These are phyloP conservation scores for Smutsia gigantea DNA, from an alignment of 2,797 vertebrate species.

Conservation along the genomic window DNA sequence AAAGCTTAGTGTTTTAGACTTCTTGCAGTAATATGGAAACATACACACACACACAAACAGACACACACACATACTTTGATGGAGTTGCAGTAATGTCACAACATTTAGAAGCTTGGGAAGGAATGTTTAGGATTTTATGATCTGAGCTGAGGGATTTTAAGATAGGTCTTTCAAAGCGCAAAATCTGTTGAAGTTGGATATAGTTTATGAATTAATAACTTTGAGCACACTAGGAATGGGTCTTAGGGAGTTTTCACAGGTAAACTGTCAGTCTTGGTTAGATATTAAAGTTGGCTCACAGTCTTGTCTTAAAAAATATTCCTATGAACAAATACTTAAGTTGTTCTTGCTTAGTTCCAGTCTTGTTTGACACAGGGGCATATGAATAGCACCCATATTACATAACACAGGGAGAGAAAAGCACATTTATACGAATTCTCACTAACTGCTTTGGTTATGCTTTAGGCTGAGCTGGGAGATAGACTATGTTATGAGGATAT, in stretches of 20 bases:
- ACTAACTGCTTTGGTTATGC: not conserved
- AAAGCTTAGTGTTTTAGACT: not conserved
- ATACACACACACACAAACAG: not conserved
- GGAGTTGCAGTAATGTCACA: not conserved
- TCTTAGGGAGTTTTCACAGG: not conserved
- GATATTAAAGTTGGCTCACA: not conserved
- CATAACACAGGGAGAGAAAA: not conserved
- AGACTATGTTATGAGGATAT: not conserved
- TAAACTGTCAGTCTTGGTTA: not conserved
- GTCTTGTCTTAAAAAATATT: not conserved
- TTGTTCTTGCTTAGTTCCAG: not conserved
- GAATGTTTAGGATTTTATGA: not conserved
- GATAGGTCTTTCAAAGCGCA: not conserved
- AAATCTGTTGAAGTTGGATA: not conserved
- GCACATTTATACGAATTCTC: not conserved
- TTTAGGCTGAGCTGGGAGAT: not conserved
- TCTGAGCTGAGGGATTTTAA: not conserved
- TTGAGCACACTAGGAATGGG: not conserved
- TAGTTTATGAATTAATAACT: not conserved
- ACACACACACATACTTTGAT: not conserved
- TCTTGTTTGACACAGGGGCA: accelerated
- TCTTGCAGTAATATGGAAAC: not conserved
- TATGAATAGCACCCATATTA: not conserved
- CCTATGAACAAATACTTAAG: not conserved
- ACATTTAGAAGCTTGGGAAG: not conserved